A percentile compares a stretch with the other conserved stretches of the same genome.
Evolutionary conservation across 2,113 vertebrate species (phyloP).

Genomic region (Semicossyphus pulcher): DNA sequence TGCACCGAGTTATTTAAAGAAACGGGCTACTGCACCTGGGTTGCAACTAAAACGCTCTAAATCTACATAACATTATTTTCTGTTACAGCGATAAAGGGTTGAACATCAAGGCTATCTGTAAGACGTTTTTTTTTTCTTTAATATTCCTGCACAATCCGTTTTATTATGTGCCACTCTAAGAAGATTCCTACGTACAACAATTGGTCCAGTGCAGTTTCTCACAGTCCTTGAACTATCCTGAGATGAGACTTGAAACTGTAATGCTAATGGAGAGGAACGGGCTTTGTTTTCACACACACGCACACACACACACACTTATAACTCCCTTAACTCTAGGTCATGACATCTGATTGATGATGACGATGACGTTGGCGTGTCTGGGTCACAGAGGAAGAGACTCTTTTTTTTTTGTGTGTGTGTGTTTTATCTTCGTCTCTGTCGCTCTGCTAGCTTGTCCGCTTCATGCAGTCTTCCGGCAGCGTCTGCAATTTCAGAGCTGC

Average conservation of each 20-base stretch:
- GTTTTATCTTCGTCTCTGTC: constrained; percentile 22
- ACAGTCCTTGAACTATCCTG: constrained; percentile 77
- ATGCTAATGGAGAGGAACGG: constrained; percentile 51
- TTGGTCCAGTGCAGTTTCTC: constrained; percentile 72
- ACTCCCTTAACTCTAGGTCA: constrained; percentile 36
- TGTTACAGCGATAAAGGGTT: constrained; percentile 60
- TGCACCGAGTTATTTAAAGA: constrained; percentile 36
- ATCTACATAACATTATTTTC: constrained; percentile 38
- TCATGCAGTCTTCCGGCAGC: constrained; percentile 72
- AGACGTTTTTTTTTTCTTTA: constrained; percentile 36
- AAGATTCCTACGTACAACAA: constrained; percentile 57
- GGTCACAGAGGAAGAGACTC: constrained; percentile 33
- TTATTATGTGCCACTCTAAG: constrained; percentile 58
- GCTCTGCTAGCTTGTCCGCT: constrained; percentile 44
- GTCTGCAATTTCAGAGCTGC: constrained; percentile 46
- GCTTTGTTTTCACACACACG: constrained; percentile 35
- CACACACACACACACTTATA: constrained; percentile 45
- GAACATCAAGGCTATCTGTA: constrained; percentile 62
- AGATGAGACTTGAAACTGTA: constrained; percentile 78
- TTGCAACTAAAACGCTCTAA: constrained; percentile 43
- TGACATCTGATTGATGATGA: constrained; percentile 61
- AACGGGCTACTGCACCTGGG: constrained; percentile 79
- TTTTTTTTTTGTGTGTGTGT: background rate
- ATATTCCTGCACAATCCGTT: constrained; percentile 60
- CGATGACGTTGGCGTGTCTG: constrained; percentile 40